Evolutionary conservation across 2,113 vertebrate species (phyloP).

Genomic region (Osmerus eperlanus): DNA sequence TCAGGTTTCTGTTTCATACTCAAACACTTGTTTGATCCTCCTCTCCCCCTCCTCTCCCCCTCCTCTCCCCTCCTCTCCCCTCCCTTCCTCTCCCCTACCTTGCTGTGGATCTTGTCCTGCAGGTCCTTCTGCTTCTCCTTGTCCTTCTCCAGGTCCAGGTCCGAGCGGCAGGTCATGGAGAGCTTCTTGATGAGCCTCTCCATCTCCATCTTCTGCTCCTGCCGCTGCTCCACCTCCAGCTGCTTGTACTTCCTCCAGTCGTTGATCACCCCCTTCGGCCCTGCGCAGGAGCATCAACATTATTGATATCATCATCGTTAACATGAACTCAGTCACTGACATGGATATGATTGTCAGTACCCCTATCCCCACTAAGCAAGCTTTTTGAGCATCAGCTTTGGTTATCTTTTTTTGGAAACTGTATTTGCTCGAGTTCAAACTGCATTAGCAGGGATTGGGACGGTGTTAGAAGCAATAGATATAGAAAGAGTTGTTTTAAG

Average conservation of each 20-base stretch:
- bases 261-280: constrained; percentile 96
- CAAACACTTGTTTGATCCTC: too few relatives aligned
- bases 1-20: too few relatives aligned
- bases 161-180: constrained; percentile 89
- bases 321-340: too few relatives aligned
- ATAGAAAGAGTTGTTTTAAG: too few relatives aligned
- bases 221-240: constrained; percentile 89
- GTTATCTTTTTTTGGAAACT: too few relatives aligned
- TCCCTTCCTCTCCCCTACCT: constrained; percentile 72
- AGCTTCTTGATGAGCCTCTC: constrained; percentile 89
- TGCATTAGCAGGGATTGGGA: too few relatives aligned
- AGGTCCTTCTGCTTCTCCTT: constrained; percentile 83
- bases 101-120: constrained; percentile 87
- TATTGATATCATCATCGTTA: background rate
- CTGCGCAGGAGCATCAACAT: constrained; percentile 57
- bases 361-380: too few relatives aligned
- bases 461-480: too few relatives aligned
- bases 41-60: background rate
- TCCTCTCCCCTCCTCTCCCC: background rate
- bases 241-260: constrained; percentile 98
- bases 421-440: too few relatives aligned
- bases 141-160: constrained; percentile 86
- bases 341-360: too few relatives aligned
- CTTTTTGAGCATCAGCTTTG: too few relatives aligned
- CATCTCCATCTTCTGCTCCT: constrained; percentile 93